Percentiles rank a stretch among this genome's conserved stretches.
Evolutionary conservation across 2,113 vertebrate species (phyloP).

Genomic region (Lipotes vexillifer): DNA sequence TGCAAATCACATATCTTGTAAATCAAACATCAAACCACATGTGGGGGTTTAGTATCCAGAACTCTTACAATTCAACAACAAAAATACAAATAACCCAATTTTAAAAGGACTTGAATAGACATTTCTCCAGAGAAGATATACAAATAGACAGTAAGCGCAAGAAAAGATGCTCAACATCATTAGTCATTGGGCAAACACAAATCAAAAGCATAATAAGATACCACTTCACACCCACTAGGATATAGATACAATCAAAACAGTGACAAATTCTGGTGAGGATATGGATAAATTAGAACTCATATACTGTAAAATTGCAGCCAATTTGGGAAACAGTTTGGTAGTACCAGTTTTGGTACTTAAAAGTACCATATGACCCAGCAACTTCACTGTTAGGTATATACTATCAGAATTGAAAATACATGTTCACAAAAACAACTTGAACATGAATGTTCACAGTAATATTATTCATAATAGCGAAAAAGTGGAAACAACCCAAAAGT

Average conservation of each 20-base stretch:
- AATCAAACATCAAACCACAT: not conserved
- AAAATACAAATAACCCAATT: not conserved
- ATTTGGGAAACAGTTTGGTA: not conserved
- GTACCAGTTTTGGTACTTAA: not conserved
- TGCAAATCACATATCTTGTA: not conserved
- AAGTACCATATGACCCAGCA: not conserved
- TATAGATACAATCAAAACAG: not conserved
- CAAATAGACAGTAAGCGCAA: not conserved
- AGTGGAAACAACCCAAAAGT: not conserved
- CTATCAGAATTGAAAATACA: not conserved
- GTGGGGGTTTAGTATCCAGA: not conserved
- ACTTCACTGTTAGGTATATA: not conserved
- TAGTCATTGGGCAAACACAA: not conserved
- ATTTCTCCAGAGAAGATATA: conserved; percentile 6
- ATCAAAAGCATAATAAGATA: not conserved
- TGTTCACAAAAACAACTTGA: not conserved
- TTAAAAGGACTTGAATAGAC: not conserved
- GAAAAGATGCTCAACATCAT: not conserved
- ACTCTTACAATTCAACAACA: not conserved
- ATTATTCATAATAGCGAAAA: not conserved
- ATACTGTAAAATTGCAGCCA: not conserved
- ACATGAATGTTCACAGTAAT: not conserved
- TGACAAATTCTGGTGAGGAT: not conserved
- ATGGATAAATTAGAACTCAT: not conserved
- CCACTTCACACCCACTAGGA: not conserved